Evolutionary conservation across 2,797 vertebrate species (phyloP).

Genomic region (Pampus argenteus): DNA sequence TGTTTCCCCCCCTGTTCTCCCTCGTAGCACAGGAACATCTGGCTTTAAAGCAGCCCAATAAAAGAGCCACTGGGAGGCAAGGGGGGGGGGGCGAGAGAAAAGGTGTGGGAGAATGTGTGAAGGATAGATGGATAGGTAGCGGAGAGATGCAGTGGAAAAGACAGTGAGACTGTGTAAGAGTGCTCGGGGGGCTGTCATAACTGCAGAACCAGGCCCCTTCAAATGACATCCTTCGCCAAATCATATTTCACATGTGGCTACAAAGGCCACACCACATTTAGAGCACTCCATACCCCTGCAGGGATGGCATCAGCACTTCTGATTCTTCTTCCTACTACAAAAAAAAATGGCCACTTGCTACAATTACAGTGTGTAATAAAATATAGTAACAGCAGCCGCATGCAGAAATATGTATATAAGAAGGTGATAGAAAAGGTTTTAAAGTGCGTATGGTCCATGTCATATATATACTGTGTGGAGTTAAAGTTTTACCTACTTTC

Average conservation of each 20-base stretch:
- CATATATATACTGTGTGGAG: neutral
- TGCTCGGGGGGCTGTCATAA: slow-evolving; percentile 71
- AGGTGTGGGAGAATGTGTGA: slow-evolving; percentile 71
- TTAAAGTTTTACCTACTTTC: slow-evolving; percentile 9
- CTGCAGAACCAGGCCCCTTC: slow-evolving; percentile 70
- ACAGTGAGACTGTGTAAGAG: slow-evolving; percentile 47
- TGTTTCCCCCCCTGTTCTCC: neutral
- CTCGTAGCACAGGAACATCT: slow-evolving; percentile 63
- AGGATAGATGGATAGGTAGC: slow-evolving; percentile 57
- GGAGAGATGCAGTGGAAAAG: slow-evolving; percentile 42
- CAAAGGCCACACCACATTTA: slow-evolving; percentile 70
- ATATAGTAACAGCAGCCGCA: slow-evolving; percentile 28
- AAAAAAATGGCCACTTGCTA: slow-evolving; percentile 47
- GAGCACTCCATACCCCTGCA: slow-evolving; percentile 63
- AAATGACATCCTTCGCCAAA: slow-evolving; percentile 76
- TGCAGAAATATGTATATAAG: slow-evolving; percentile 40
- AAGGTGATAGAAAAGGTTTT: slow-evolving; percentile 20
- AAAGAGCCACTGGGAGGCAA: slow-evolving; percentile 59
- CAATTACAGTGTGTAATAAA: slow-evolving; percentile 57
- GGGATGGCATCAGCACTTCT: slow-evolving; percentile 41
- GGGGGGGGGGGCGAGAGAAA: slow-evolving; percentile 51
- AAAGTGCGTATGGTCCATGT: neutral
- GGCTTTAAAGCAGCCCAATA: slow-evolving; percentile 73
- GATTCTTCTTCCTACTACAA: slow-evolving; percentile 50
- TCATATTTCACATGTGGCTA: slow-evolving; percentile 75